phyloP scores from a whole-genome alignment of 2,888 invertebrate species.

The Lysandra coridon region DNA sequence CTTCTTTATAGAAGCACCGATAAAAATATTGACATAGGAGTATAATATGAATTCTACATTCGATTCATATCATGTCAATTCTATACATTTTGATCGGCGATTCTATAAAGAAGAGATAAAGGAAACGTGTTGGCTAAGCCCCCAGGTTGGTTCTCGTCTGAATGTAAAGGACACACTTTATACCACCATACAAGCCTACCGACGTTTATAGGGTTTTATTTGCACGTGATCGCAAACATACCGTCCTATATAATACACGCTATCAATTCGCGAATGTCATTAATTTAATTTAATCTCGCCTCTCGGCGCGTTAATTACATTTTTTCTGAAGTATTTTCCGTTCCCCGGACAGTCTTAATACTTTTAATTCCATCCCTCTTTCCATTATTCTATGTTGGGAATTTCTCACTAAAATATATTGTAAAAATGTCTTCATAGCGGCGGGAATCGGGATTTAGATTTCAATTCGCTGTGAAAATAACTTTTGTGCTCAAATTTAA shows the following conservation, averaged over 20 bases:
- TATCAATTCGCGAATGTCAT: not conserved
- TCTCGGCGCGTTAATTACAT: not conserved
- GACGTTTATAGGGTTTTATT: too few species aligned
- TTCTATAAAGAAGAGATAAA: too few species aligned
- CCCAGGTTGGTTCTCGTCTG: too few species aligned
- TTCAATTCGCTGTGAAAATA: not conserved
- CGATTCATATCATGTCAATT: too few species aligned
- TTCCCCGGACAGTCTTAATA: slow-evolving; percentile 6
- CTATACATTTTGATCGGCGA: too few species aligned
- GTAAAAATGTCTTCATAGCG: not conserved
- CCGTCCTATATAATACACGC: not conserved
- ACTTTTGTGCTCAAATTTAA: not conserved
- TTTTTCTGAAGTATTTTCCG: slow-evolving; percentile 15
- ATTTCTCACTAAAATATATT: not conserved
- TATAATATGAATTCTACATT: too few species aligned
- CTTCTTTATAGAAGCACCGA: too few species aligned
- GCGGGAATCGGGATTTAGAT: not conserved
- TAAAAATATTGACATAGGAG: too few species aligned
- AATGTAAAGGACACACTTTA: too few species aligned
- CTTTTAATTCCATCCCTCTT: slow-evolving; percentile 12
- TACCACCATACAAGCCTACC: too few species aligned
- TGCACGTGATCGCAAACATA: not conserved
- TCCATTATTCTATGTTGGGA: not conserved
- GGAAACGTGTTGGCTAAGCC: too few species aligned
- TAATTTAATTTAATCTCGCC: slow-evolving; percentile 2